These are phyloP conservation scores for Julus scandinavius DNA, from an alignment of 2,888 invertebrate species.

Conservation along the genomic window DNA sequence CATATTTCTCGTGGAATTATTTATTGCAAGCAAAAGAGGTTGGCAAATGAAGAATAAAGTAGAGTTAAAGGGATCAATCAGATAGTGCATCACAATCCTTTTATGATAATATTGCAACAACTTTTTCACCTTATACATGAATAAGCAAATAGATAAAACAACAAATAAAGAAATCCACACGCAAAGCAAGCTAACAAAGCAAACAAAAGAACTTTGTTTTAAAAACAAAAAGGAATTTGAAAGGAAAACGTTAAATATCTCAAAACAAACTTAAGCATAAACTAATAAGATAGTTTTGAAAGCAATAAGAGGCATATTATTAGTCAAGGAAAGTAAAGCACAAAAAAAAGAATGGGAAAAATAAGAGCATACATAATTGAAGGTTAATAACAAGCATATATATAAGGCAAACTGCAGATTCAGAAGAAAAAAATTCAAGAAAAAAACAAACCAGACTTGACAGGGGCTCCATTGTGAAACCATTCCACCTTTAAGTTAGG, in stretches of 20 bases:
- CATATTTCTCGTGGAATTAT: not conserved
- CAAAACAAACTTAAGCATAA: not conserved
- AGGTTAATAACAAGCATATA: not conserved
- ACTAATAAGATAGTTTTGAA: not conserved
- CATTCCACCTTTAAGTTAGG: constrained; percentile 93
- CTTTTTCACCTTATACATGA: not conserved
- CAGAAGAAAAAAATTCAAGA: not conserved
- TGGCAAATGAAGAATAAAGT: not conserved
- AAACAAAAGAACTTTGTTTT: not conserved
- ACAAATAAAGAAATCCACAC: not conserved
- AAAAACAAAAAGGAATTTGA: not conserved
- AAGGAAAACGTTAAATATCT: not conserved
- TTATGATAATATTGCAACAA: not conserved
- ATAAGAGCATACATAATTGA: not conserved
- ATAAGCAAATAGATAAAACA: not conserved
- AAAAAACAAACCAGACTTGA: constrained; percentile 77
- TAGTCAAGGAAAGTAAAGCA: not conserved
- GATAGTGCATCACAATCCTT: not conserved
- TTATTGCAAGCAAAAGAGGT: not conserved
- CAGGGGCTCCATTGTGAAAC: constrained; percentile 90
- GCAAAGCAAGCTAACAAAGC: not conserved
- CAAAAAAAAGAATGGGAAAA: not conserved
- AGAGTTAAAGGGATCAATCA: not conserved
- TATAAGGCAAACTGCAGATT: not conserved
- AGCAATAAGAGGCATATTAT: not conserved